Base-by-base conservation (phyloP, 1,140 invertebrate species). In the Limonius californicus region DNA sequence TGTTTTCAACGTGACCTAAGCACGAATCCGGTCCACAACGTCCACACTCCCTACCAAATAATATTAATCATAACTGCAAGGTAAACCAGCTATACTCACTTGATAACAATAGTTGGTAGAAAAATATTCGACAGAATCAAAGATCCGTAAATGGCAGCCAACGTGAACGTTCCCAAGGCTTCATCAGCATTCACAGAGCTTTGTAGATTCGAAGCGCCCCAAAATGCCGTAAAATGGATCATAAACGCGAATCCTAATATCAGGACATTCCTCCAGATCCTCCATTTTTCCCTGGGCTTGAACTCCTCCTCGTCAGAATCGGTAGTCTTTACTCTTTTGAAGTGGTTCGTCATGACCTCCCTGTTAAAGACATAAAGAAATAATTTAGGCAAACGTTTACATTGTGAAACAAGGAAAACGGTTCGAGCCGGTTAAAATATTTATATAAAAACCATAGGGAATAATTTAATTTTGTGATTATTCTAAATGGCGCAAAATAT, bases 151-250 rank as follows among this genome's bases (percentile, higher is more conserved):
- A 92, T 87, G 0, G 88, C 82, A 0, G 88, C 83, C 15, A 91
- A 71, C 0, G 88, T 89, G 56, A 85, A 86, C 0, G 87, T 88
- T 1, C 89, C 89, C 0, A 89, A 76, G 0, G 85, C 83, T 0
- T 81, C 81, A 55, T 87, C 84, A 0, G 84, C 81, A 72, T 89
- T 89, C 9, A 89, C 81, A 0, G 87, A 89, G 71, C 86, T 89
- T 73, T 90, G 90, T 1, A 94, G 80, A 70, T 91, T 91, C 3
- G 88, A 85, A 1, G 90, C 84, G 1, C 89, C 87, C 77, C 91
- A 89, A 74, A 91, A 94, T 0, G 90, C 89, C 0, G 88, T 92
- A 73, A 94, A 92, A 32, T 91, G 85, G 32, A 92, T 80, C 81
- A 91, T 88, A 73, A 92, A 92, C 1, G 89, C 87, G 27, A 89